Conservation (phyloP, 2,888 invertebrate species). For the Pristionchus exspectatus region DNA sequence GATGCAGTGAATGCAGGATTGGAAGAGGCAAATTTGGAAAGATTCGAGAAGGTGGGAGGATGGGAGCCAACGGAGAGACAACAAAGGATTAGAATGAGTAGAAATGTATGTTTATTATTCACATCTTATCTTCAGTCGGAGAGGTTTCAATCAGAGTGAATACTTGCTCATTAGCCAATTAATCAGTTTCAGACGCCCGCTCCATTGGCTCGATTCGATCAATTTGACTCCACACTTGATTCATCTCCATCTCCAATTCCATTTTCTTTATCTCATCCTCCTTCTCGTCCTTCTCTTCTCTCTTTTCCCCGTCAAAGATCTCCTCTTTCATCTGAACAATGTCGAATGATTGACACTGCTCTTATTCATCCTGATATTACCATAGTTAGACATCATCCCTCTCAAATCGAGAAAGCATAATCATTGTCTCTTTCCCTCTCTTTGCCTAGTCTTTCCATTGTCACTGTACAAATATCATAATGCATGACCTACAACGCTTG, state of each 20-base stretch:
- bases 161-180: too few species aligned
- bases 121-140: background rate
- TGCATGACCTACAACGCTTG: slow-evolving; percentile 9
- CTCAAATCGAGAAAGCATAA: slow-evolving; percentile 50
- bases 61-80: slow-evolving; percentile 56
- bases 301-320: slow-evolving; percentile 47
- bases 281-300: slow-evolving; percentile 2
- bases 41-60: slow-evolving; percentile 55
- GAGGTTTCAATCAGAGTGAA: background rate
- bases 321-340: slow-evolving; percentile 53
- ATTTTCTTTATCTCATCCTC: slow-evolving; percentile 52
- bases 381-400: slow-evolving; percentile 1
- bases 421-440: background rate
- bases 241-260: slow-evolving; percentile 50
- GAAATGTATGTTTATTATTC: slow-evolving; percentile 43
- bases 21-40: slow-evolving; percentile 35
- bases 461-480: slow-evolving; percentile 30
- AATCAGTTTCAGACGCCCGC: slow-evolving; percentile 28
- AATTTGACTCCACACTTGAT: slow-evolving; percentile 34
- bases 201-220: slow-evolving; percentile 50
- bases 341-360: slow-evolving; percentile 44
- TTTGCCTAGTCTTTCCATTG: background rate
- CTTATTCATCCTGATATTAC: slow-evolving; percentile 42
- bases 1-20: slow-evolving; percentile 58
- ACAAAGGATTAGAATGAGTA: slow-evolving; percentile 51